These are phyloP conservation scores for Chrysopa pallens DNA, from an alignment of 1,140 invertebrate species.

Conservation along the genomic window DNA sequence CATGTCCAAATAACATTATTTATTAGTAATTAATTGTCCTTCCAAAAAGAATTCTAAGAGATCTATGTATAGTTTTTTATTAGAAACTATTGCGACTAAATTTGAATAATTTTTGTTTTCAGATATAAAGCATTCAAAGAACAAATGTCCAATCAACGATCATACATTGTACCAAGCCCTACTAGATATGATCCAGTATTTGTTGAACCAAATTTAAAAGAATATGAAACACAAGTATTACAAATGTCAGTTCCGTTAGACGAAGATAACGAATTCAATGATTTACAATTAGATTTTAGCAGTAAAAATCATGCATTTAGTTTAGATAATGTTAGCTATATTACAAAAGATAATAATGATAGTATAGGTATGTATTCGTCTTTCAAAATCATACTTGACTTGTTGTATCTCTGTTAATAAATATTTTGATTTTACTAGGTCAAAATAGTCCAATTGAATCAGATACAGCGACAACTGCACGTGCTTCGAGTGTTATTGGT, in stretches of 20 bases:
- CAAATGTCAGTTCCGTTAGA: constrained; percentile 76
- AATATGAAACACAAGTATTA: constrained; percentile 75
- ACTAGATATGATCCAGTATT: constrained; percentile 61
- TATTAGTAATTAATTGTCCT: too few relatives aligned
- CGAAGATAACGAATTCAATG: constrained; percentile 54
- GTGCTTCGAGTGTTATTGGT: constrained; percentile 49
- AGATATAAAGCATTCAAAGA: constrained; percentile 68
- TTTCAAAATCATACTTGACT: too few relatives aligned
- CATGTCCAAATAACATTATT: too few relatives aligned
- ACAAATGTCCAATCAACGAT: constrained; percentile 40
- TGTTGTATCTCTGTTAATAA: neutral
- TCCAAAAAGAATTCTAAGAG: too few relatives aligned
- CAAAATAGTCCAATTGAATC: neutral
- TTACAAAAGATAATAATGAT: constrained; percentile 57
- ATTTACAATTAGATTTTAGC: constrained; percentile 71
- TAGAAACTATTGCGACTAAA: too few relatives aligned
- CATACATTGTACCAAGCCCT: constrained; percentile 45
- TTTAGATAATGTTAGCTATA: constrained; percentile 67
- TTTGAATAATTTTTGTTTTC: constrained; percentile 9
- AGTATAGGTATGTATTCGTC: constrained; percentile 20
- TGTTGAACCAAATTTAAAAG: constrained; percentile 57
- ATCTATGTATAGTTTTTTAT: too few relatives aligned
- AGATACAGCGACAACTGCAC: constrained; percentile 49
- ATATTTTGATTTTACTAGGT: neutral
- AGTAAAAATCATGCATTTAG: constrained; percentile 74